Evolutionary conservation across 2,113 vertebrate species (phyloP).

Genomic region (Enhydra lutris): DNA sequence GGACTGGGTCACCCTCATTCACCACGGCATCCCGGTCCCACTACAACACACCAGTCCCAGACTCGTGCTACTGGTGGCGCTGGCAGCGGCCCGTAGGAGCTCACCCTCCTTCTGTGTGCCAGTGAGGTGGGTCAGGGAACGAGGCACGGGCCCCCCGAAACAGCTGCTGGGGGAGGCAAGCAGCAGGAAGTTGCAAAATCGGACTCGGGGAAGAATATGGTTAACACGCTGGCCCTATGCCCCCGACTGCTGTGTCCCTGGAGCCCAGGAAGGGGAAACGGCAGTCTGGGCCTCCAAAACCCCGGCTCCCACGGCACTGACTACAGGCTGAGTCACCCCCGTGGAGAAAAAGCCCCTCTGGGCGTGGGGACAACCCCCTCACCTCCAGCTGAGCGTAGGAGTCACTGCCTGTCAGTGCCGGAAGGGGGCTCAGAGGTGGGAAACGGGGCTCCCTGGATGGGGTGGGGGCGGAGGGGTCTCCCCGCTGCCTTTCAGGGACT

Average conservation of each 20-base stretch:
- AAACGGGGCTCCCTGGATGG: not conserved
- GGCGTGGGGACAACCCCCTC: not conserved
- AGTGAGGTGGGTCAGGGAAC: not conserved
- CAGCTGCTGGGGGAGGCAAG: not conserved
- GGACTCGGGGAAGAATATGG: not conserved
- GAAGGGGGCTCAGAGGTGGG: not conserved
- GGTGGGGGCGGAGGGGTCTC: fast-evolving
- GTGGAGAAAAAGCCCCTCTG: slow-evolving; percentile 21
- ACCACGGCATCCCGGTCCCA: fast-evolving
- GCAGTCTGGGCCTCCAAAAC: not conserved
- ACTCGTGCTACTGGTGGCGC: not conserved
- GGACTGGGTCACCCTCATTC: not conserved
- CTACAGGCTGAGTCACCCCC: not conserved
- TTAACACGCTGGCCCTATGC: not conserved
- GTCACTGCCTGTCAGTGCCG: not conserved
- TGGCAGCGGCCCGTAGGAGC: fast-evolving
- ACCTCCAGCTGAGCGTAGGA: not conserved
- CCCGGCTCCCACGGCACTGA: not conserved
- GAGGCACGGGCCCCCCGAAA: not conserved
- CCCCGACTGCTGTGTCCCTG: not conserved
- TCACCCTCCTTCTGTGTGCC: fast-evolving
- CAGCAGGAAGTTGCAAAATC: slow-evolving; percentile 17
- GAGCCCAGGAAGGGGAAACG: not conserved
- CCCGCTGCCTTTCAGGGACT: not conserved
- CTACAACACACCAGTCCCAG: not conserved